Percentiles rank a stretch among this genome's conserved stretches.
Conservation (phyloP, 1,140 invertebrate species). For the Panonychus citri region DNA sequence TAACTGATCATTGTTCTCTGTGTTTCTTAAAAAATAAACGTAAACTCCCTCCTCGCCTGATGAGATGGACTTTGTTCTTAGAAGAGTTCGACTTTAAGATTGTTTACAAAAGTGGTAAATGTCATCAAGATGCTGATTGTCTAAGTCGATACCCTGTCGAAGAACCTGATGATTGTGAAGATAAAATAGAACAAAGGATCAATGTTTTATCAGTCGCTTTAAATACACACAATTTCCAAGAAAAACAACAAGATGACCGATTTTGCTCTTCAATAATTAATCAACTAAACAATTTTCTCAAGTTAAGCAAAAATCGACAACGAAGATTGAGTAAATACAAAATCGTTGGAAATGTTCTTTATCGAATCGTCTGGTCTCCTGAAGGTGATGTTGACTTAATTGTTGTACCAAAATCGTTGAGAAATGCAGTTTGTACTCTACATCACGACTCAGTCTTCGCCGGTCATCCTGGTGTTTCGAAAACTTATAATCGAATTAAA, state of each 20-base stretch:
- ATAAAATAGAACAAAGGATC: neutral
- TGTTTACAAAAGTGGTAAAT: conserved; percentile 6
- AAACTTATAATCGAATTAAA: neutral
- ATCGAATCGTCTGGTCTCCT: neutral
- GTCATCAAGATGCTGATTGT: conserved; percentile 4
- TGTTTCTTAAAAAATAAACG: neutral
- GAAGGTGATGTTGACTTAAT: neutral
- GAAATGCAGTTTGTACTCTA: neutral
- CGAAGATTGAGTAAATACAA: neutral
- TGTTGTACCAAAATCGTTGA: neutral
- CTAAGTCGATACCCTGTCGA: conserved; percentile 3
- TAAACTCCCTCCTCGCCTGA: conserved; percentile 3
- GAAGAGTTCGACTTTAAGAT: conserved; percentile 13
- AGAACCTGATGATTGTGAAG: neutral
- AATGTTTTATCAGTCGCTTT: too few species aligned
- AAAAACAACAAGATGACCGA: too few species aligned
- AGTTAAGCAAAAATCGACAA: too few species aligned
- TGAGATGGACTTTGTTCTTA: conserved; percentile 13
- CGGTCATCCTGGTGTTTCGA: conserved; percentile 1
- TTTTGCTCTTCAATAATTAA: too few species aligned
- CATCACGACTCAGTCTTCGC: neutral
- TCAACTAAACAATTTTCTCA: too few species aligned
- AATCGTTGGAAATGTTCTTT: neutral
- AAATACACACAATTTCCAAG: too few species aligned
- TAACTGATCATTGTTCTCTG: conserved; percentile 16